Conservation (phyloP, 2,113 vertebrate genomes). For the Phainopepla nitens region DNA sequence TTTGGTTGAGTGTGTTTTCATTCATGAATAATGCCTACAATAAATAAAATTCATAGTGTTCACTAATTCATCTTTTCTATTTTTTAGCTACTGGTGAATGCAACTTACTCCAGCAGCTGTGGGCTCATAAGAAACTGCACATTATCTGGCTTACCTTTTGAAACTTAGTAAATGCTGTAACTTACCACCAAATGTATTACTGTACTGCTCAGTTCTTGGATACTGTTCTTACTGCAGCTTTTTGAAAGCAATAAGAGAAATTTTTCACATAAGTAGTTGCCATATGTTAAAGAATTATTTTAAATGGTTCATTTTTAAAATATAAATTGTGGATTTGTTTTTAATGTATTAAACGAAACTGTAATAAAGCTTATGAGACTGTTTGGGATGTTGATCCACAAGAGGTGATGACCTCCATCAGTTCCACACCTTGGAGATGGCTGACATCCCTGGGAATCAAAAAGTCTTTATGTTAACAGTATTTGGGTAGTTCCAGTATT, state of each 20-base stretch:
- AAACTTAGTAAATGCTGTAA: not conserved
- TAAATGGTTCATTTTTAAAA: slow-evolving; percentile 6
- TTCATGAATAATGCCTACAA: not conserved
- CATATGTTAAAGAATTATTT: slow-evolving; percentile 18
- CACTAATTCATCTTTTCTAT: not conserved
- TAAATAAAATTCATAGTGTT: not conserved
- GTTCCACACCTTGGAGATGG: not conserved
- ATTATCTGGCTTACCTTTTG: slow-evolving; percentile 5
- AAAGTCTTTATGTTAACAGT: not conserved
- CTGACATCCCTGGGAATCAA: not conserved
- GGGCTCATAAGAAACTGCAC: not conserved
- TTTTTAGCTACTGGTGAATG: slow-evolving; percentile 1
- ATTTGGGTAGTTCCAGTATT: not conserved
- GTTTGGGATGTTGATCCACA: not conserved
- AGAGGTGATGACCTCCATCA: not conserved
- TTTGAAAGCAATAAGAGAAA: slow-evolving; percentile 47
- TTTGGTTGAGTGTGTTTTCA: not conserved
- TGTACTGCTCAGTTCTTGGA: not conserved
- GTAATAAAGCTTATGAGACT: not conserved
- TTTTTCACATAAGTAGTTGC: not conserved
- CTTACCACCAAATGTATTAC: not conserved
- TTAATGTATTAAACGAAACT: not conserved
- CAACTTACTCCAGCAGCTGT: not conserved
- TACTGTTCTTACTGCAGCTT: slow-evolving; percentile 27
- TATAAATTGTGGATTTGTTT: slow-evolving; percentile 26